Evolutionary conservation across 92 coral and sea anemone genomes (phyloP), one percentile per base, ranked within the genome.

Genomic region (Pocillopora grandis): DNA sequence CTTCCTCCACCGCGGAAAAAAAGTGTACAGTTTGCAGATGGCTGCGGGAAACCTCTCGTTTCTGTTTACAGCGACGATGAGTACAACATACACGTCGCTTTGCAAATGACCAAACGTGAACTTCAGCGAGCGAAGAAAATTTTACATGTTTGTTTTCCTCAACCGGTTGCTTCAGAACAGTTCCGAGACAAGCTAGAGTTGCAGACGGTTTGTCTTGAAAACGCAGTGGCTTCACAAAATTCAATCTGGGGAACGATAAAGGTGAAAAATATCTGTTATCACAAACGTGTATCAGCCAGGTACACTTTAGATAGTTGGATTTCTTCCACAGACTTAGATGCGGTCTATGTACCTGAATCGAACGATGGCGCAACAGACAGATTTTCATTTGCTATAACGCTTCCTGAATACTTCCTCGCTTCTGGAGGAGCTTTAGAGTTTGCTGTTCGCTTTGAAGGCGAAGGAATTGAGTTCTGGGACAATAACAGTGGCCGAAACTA

Each of bases 11-110:
- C 87, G 57, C 70, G 93, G 75, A 87, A 91, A 56, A 96, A 96
- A 80, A 94, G 80, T 80, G 99, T 96, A 2, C 98, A 96, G 87
- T 96, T 96, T 79, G 98, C 99, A 15, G 99, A 96, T 82, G 96
- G 96, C 72, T 92, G 95, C 60, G 99, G 99, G 16, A 90, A 92
- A 87, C 94, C 98, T 35, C 86, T 96, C 36, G 99, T 96, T 4
- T 94, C 98, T 15, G 98, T 92, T 10, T 95, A 89, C 75, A 92
- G 90, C 80, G 98, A 94, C 61, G 94, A 96, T 71, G 98, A 94
- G 42, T 97, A 88, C 79, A 94, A 94, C 90, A 95, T 94, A 62
- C 98, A 97, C 78, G 92, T 94, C 42, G 95, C 99, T 16, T 58
- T 97, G 62, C 87, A 87, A 20, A 82, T 87, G 69, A 90, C 92